Evolutionary conservation across 2,888 invertebrate species (phyloP).

Genomic region (Agrotis segetum): DNA sequence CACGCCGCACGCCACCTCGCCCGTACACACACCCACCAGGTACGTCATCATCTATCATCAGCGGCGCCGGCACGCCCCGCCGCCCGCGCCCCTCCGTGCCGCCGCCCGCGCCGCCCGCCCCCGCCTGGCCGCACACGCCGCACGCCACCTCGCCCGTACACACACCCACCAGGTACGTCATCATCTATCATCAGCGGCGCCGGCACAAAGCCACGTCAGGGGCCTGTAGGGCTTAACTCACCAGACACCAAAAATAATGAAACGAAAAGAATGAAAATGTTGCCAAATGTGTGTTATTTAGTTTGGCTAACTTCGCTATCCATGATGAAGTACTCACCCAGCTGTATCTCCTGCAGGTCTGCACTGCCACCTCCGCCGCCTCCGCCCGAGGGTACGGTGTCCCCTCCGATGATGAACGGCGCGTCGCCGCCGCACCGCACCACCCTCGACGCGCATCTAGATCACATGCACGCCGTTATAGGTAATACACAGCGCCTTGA

Average conservation of each 20-base stretch:
- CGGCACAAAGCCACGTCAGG: slow-evolving; percentile 74
- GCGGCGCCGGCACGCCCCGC: slow-evolving; percentile 74
- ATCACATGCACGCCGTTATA: slow-evolving; percentile 88
- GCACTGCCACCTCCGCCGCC: slow-evolving; percentile 90
- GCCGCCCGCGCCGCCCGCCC: slow-evolving; percentile 92
- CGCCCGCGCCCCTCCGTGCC: slow-evolving; percentile 85
- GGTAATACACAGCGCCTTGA: slow-evolving; percentile 68
- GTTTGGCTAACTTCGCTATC: neutral
- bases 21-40: slow-evolving; percentile 12
- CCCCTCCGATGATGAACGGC: slow-evolving; percentile 82
- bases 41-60: neutral
- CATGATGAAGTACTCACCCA: neutral
- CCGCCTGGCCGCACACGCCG: slow-evolving; percentile 81
- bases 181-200: slow-evolving; percentile 37
- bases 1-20: slow-evolving; percentile 82
- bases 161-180: slow-evolving; percentile 15
- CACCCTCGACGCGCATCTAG: slow-evolving; percentile 91
- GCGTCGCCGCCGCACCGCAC: slow-evolving; percentile 93
- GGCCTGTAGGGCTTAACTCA: no score
- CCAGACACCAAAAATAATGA: no score
- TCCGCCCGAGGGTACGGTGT: slow-evolving; percentile 84
- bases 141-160: slow-evolving; percentile 49
- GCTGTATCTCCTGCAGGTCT: slow-evolving; percentile 71
- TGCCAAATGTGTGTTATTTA: no score
- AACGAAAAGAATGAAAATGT: no score